Evolutionary conservation across 2,113 vertebrate species (phyloP), one percentile per base, ranked within the genome.

Genomic region (Eretmodus cyanostictus): DNA sequence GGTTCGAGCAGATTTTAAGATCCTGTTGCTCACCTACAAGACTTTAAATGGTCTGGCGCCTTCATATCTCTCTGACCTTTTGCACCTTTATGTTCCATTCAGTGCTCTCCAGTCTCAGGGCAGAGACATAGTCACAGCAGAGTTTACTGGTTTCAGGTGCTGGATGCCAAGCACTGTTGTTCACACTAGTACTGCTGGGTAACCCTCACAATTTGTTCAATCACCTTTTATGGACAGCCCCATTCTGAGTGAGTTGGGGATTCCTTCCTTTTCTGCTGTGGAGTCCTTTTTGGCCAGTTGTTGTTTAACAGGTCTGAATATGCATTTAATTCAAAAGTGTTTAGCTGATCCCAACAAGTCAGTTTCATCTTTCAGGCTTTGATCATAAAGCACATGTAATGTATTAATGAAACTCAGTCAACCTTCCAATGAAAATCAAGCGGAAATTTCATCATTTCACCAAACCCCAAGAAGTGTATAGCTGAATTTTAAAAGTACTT

Each of bases 381-480:
- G 0, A 42, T 71, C n/a, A 16, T 27, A 27, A 45, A 42, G n/a
- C 19, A 13, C 34, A 38, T 71, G 13, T 40, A 40, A 71, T 40
- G n/a, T 68, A 0, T 22, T 24, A 73, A 73, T 27, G 66, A 45
- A 45, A 73, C 38, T 71, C 38, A 16, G 66, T 42, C n/a, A 71
- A 24, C 8, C 38, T 24, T 27, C 7, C 19, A 14, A 42, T 24
- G 19, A 24, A 38, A 24, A 24, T 40, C 19, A 40, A 40, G 11
- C 0, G 3, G 11, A 42, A 42, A 71, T 6, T 0, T 14, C 4
- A 42, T 71, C 7, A 24, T 71, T 8, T 42, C 7, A 13, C 36
- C 11, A 71, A 40, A 42, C 11, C 19, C 19, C 36, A 40, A 40
- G 11, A 40, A 40, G 19, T 24, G n/a, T 68, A 40, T 0, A 24